These are phyloP conservation scores for Caenorhabditis briggsae DNA, from an alignment of 1,140 invertebrate genomes.

Conservation along the genomic window DNA sequence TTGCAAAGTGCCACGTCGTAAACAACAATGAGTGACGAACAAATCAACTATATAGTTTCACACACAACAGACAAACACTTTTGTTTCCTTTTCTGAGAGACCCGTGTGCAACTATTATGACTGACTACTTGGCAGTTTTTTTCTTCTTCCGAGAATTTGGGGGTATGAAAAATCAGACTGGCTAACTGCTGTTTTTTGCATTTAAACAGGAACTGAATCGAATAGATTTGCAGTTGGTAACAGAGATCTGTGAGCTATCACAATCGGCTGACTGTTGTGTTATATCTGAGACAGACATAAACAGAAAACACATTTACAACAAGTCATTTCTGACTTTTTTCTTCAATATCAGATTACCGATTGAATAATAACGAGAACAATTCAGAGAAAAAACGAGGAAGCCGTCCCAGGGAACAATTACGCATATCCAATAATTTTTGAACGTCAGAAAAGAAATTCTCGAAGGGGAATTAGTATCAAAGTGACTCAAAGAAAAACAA, in stretches of 20 bases:
- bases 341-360: conserved; percentile 9
- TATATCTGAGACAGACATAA: background rate
- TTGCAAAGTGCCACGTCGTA: conserved; percentile 36
- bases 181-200: conserved; percentile 1
- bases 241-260: conserved; percentile 13
- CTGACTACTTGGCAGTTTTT: conserved; percentile 23
- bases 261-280: background rate
- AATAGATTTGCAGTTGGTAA: background rate
- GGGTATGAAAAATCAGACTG: background rate
- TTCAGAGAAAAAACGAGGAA: background rate
- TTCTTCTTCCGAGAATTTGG: background rate
- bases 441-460: background rate
- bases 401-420: background rate
- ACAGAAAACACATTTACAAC: background rate
- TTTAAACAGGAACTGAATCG: conserved; percentile 9
- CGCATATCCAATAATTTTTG: background rate
- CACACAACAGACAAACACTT: background rate
- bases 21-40: conserved; percentile 41
- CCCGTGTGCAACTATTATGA: conserved; percentile 24
- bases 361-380: too few relatives aligned
- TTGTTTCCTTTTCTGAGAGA: background rate
- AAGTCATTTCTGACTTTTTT: conserved; percentile 5
- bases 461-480: background rate
- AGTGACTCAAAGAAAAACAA: background rate
- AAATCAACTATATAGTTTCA: conserved; percentile 54